Base-by-base conservation (phyloP, 1,140 invertebrate genomes). In the Varroa destructor region DNA sequence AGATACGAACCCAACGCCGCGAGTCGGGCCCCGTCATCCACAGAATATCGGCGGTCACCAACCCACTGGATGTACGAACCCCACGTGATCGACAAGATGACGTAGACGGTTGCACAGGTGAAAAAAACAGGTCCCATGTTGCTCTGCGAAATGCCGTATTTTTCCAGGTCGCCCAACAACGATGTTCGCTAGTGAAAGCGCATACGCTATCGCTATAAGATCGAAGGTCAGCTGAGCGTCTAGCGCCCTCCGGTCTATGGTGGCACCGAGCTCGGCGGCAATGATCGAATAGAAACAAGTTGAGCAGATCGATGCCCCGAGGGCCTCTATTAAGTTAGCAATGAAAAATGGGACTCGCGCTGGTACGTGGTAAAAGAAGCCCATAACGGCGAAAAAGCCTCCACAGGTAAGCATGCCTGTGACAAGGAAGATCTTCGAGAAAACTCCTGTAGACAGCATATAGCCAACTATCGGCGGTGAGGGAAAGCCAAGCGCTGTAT, bases 231-330 rank as follows among this genome's bases (percentile, higher is more conserved):
- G 36, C 61, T n/a, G 61, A 14, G 2, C 10, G 36, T 67, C 61
- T 1, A 67, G 61, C 12, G 61, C 40, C 40, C 40, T n/a, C 40
- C 14, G 40, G 61, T 8, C 40, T 12, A 67, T 67, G 40, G 40
- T 67, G 1, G 61, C 46, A 2, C 1, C 25, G 25, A 67, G 37
- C 61, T 67, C 61, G 40, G 61, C 61, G 14, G 61, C 40, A 3
- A 67, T 67, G 14, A 67, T 67, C 37, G 61, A 67, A 37, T 67
- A 67, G 61, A 67, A 67, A 40, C 61, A 67, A 1, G 61, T 67
- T 12, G 61, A 67, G 61, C 61, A 67, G 37, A 67, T 1, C 36
- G 61, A 67, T 12, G 61, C 61, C 2, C 61, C 61, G 12, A 67
- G 40, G 14, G 40, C 40, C 61, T 67, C 12, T 37, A 67, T 46